Evolutionary conservation across 2,797 vertebrate genomes (phyloP).

Genomic region (Erpetoichthys calabaricus): DNA sequence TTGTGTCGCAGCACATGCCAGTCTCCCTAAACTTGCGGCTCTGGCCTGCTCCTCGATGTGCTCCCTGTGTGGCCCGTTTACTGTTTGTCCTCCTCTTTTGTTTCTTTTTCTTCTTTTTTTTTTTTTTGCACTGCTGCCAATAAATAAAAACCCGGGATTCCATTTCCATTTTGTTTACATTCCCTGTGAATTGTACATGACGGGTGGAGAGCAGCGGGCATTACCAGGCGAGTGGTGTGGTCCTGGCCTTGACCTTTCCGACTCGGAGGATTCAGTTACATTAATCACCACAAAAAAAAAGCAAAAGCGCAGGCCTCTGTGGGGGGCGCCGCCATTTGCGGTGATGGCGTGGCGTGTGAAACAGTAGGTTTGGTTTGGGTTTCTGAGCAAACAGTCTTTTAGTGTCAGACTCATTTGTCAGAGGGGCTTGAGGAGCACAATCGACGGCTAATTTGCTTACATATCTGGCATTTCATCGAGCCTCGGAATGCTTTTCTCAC

Average conservation of each 20-base stretch:
- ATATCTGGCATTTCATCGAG: no score
- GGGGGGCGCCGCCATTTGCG: background rate
- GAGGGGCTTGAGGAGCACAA: no score
- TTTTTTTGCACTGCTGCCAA: constrained; percentile 12
- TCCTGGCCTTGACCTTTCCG: background rate
- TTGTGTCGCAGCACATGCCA: no score
- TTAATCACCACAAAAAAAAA: background rate
- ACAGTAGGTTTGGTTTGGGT: no score
- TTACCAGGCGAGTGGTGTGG: background rate
- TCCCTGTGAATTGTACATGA: constrained; percentile 9
- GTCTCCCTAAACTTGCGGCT: no score
- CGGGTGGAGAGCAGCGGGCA: background rate
- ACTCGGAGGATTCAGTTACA: background rate
- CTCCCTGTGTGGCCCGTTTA: background rate
- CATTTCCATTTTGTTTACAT: constrained; percentile 9
- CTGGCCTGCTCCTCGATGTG: background rate
- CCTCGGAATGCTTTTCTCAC: no score
- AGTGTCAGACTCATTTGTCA: no score
- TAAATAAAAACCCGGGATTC: constrained; percentile 11
- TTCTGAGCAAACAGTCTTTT: no score
- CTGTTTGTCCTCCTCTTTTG: constrained; percentile 2
- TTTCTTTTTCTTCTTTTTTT: constrained; percentile 12
- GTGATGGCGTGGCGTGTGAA: background rate
- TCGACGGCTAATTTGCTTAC: no score
- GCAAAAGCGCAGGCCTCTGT: background rate